These are phyloP conservation scores for Helostoma temminkii DNA, from an alignment of 2,797 vertebrate genomes.

Conservation along the genomic window DNA sequence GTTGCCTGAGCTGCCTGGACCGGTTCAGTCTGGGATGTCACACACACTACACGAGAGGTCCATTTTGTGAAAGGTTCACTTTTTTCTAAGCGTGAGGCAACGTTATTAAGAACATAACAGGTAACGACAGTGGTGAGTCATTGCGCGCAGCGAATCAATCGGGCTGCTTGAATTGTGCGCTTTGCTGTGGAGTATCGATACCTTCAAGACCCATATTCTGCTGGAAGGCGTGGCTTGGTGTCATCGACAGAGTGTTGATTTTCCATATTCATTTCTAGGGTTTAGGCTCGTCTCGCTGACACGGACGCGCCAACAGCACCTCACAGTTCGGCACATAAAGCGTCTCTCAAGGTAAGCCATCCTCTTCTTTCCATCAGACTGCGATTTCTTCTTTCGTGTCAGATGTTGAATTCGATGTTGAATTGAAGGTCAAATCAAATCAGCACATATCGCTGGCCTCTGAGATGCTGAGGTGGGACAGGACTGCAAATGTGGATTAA, in stretches of 20 bases:
- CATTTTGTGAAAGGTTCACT: slow-evolving; percentile 44
- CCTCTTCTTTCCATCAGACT: slow-evolving; percentile 17
- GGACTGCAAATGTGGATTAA: slow-evolving; percentile 27
- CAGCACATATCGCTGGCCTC: slow-evolving; percentile 43
- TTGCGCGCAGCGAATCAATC: slow-evolving; percentile 59
- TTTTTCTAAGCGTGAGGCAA: slow-evolving; percentile 9
- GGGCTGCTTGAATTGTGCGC: slow-evolving; percentile 49
- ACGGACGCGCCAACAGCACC: slow-evolving; percentile 67
- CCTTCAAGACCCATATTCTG: slow-evolving; percentile 56
- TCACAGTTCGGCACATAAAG: slow-evolving; percentile 46
- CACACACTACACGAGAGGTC: slow-evolving; percentile 31
- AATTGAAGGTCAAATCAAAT: slow-evolving; percentile 84
- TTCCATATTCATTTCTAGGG: slow-evolving; percentile 72
- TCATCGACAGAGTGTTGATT: slow-evolving; percentile 71
- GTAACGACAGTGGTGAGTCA: slow-evolving; percentile 65
- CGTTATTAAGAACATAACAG: slow-evolving; percentile 11
- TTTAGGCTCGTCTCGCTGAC: slow-evolving; percentile 55
- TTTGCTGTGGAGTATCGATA: slow-evolving; percentile 58
- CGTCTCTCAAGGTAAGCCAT: slow-evolving; percentile 71
- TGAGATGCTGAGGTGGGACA: slow-evolving; percentile 55
- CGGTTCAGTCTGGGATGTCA: slow-evolving; percentile 42
- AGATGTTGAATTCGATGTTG: slow-evolving; percentile 44
- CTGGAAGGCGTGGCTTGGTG: slow-evolving; percentile 83
- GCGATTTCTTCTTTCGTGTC: slow-evolving; percentile 11
- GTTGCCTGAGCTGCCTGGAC: slow-evolving; percentile 36